Conservation (phyloP, 2,888 invertebrate species). For the Liopterus haemorrhoidalis region DNA sequence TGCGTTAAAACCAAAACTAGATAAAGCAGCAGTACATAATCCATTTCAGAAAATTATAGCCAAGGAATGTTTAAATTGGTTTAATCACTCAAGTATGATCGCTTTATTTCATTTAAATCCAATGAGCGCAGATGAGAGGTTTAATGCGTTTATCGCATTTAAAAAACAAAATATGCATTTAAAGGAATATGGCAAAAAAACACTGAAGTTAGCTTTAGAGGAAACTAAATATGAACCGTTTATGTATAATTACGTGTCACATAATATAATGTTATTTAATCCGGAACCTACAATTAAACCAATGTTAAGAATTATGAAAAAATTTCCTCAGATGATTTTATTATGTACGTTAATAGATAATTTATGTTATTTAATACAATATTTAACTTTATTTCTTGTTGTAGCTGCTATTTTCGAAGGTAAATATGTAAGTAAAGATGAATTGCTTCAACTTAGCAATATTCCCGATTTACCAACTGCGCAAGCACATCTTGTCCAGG, state of each 20-base stretch:
- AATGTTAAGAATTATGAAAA: slow-evolving; percentile 61
- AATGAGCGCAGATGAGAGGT: slow-evolving; percentile 58
- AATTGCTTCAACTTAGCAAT: slow-evolving; percentile 60
- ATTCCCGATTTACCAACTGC: slow-evolving; percentile 60
- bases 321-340: slow-evolving; percentile 63
- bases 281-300: slow-evolving; percentile 56
- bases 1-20: slow-evolving; percentile 33
- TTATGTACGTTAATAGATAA: slow-evolving; percentile 51
- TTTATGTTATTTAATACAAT: background rate
- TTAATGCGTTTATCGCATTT: slow-evolving; percentile 57
- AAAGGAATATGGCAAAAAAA: slow-evolving; percentile 59
- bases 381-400: slow-evolving; percentile 33
- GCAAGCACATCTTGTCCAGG: slow-evolving; percentile 62
- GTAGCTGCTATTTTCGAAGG: slow-evolving; percentile 70
- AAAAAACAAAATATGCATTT: slow-evolving; percentile 64
- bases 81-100: slow-evolving; percentile 65
- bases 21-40: slow-evolving; percentile 50
- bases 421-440: slow-evolving; percentile 60
- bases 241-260: slow-evolving; percentile 57
- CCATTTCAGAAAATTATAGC: slow-evolving; percentile 69
- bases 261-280: slow-evolving; percentile 64
- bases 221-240: slow-evolving; percentile 64
- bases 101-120: slow-evolving; percentile 69
- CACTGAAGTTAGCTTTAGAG: slow-evolving; percentile 60
- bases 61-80: slow-evolving; percentile 63